These are phyloP conservation scores for Corapipo altera DNA, from an alignment of 2,113 vertebrate species.

Conservation along the genomic window DNA sequence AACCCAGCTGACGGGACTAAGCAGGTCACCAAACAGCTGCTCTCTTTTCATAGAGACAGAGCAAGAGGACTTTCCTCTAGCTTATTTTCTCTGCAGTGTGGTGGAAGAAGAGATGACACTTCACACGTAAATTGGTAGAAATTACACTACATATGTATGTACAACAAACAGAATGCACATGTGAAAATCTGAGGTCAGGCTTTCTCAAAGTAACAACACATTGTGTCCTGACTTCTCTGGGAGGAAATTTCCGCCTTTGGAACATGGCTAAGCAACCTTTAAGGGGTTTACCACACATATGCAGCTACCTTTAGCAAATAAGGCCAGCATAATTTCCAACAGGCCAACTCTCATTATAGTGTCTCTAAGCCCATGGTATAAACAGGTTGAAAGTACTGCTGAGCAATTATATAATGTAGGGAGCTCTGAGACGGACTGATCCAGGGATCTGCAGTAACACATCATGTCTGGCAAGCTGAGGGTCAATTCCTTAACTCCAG, in stretches of 20 bases:
- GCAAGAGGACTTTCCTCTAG: neutral
- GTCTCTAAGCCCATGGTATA: neutral
- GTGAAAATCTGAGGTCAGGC: neutral
- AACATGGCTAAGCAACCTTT: neutral
- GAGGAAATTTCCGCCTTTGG: neutral
- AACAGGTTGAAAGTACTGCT: neutral
- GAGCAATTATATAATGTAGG: neutral
- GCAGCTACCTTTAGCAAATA: neutral
- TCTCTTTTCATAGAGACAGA: neutral
- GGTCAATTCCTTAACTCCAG: neutral
- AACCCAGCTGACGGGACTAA: neutral
- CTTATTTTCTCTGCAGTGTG: neutral
- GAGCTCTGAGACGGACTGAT: neutral
- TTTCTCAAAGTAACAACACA: neutral
- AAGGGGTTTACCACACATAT: neutral
- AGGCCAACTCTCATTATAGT: neutral
- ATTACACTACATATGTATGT: neutral
- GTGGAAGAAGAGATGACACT: neutral
- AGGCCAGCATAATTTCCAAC: neutral
- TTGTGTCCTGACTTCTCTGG: neutral
- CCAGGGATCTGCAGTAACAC: neutral
- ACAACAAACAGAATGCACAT: neutral
- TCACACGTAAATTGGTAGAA: neutral
- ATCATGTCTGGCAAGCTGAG: neutral
- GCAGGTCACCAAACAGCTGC: neutral